Conservation (phyloP, 2,797 vertebrate genomes). For the Characodon lateralis region DNA sequence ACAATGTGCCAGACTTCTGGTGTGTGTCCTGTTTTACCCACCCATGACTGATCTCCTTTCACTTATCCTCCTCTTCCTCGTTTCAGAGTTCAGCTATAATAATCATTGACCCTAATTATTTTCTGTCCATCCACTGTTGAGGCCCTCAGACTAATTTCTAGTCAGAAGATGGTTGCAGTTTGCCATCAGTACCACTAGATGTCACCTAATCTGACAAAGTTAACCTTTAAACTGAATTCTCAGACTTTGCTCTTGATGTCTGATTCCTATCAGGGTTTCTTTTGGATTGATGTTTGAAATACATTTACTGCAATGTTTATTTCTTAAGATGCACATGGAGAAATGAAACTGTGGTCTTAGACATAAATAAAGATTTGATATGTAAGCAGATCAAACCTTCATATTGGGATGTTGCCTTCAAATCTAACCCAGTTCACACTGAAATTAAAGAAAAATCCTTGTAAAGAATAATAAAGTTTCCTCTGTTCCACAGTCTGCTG, state of each 20-base stretch:
- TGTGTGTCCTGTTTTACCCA: background rate
- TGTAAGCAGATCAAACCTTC: background rate
- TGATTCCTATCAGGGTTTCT: background rate
- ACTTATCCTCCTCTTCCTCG: background rate
- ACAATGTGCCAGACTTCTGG: too few species aligned
- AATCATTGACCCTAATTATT: background rate
- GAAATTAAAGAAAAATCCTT: background rate
- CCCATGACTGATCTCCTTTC: background rate
- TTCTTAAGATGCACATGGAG: too few species aligned
- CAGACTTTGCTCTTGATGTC: background rate
- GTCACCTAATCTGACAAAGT: background rate
- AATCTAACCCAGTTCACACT: background rate
- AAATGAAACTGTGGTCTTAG: too few species aligned
- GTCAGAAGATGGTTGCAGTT: background rate
- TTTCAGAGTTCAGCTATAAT: too few species aligned
- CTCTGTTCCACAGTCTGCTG: conserved; percentile 73
- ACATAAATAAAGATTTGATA: too few species aligned
- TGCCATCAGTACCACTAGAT: background rate
- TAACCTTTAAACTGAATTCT: background rate
- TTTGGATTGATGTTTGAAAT: background rate
- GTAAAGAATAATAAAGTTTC: background rate
- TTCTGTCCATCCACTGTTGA: background rate
- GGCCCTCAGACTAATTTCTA: background rate
- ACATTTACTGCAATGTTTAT: background rate
- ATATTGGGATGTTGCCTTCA: background rate